Percentiles rank a stretch among this genome's conserved stretches.
Conservation (phyloP, 2,113 vertebrate genomes). For the Gavialis gangeticus region DNA sequence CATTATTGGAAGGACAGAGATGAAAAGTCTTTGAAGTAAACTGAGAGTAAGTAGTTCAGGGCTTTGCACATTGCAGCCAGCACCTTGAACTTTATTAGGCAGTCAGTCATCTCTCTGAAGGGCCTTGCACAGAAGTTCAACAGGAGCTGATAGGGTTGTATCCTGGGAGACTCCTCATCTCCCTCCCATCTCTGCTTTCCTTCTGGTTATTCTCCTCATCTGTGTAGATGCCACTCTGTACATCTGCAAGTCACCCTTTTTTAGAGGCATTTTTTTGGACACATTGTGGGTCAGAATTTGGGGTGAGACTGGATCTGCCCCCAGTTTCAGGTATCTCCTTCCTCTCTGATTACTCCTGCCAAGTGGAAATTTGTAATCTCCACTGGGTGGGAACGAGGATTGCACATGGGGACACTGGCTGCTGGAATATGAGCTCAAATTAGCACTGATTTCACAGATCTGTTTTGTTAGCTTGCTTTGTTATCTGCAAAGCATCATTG, state of each 20-base stretch:
- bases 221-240: rapidly evolving
- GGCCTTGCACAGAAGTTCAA: not conserved
- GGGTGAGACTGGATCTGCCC: not conserved
- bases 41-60: not conserved
- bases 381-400: not conserved
- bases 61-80: not conserved
- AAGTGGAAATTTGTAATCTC: not conserved
- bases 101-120: not conserved
- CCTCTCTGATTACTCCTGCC: not conserved
- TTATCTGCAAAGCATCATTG: not conserved
- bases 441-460: not conserved
- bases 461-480: not conserved
- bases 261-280: not conserved
- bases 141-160: not conserved
- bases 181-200: not conserved
- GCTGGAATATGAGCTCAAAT: not conserved
- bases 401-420: not conserved
- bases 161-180: not conserved
- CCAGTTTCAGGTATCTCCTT: not conserved
- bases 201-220: not conserved
- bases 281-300: not conserved
- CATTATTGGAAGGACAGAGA: not conserved
- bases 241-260: not conserved
- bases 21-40: not conserved
- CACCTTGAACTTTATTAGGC: not conserved